A percentile compares a stretch with the other conserved stretches of the same genome.
Conservation (phyloP, 2,113 vertebrate species). For the Uropsilus gracilis region DNA sequence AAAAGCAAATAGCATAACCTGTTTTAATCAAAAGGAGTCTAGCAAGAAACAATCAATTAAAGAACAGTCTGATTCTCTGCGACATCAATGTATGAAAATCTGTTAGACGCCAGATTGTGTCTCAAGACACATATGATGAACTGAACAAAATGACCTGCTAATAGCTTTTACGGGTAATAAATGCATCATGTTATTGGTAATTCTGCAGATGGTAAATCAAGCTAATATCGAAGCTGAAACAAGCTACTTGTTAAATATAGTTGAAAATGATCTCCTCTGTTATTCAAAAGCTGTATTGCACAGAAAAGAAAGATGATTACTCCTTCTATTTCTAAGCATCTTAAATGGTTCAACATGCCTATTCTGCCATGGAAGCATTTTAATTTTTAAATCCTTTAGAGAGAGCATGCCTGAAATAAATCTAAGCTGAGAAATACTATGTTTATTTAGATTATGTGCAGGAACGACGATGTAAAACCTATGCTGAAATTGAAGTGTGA, state of each 20-base stretch:
- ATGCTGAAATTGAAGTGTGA: slow-evolving; percentile 71
- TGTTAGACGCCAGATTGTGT: slow-evolving; percentile 94
- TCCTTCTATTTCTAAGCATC: slow-evolving; percentile 82
- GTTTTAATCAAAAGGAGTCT: slow-evolving; percentile 92
- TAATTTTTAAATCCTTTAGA: slow-evolving; percentile 85
- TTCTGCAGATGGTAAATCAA: slow-evolving; percentile 94
- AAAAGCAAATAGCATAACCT: slow-evolving; percentile 90
- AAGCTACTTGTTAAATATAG: slow-evolving; percentile 91
- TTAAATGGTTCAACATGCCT: slow-evolving; percentile 85
- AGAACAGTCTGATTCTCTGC: slow-evolving; percentile 92
- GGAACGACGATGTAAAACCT: slow-evolving; percentile 66
- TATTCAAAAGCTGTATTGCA: slow-evolving; percentile 84
- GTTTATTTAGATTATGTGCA: slow-evolving; percentile 82
- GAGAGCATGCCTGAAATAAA: slow-evolving; percentile 77
- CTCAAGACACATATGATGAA: slow-evolving; percentile 94
- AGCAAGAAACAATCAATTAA: slow-evolving; percentile 94
- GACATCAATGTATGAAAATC: slow-evolving; percentile 94
- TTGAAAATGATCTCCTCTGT: slow-evolving; percentile 85
- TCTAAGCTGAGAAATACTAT: slow-evolving; percentile 70
- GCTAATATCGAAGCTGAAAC: slow-evolving; percentile 90
- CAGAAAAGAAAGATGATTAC: slow-evolving; percentile 83
- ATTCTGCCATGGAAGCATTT: slow-evolving; percentile 81
- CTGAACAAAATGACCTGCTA: slow-evolving; percentile 93
- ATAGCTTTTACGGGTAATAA: slow-evolving; percentile 94
- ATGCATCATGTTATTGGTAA: slow-evolving; percentile 94